These are phyloP conservation scores for Drosophila putrida DNA, from an alignment of 2,888 invertebrate species.

Conservation along the genomic window DNA sequence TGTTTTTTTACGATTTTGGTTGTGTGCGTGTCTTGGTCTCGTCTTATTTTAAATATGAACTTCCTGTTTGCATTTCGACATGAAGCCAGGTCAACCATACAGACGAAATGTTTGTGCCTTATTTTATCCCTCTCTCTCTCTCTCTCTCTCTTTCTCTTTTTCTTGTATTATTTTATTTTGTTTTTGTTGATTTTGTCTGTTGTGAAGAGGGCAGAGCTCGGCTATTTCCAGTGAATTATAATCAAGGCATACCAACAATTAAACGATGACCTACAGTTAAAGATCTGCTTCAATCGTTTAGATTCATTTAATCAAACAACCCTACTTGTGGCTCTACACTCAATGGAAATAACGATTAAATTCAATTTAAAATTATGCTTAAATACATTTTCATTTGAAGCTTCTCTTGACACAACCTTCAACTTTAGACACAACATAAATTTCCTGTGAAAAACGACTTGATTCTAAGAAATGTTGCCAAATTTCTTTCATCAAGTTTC, in stretches of 20 bases:
- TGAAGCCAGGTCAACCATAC: slow-evolving; percentile 30
- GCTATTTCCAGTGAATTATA: slow-evolving; percentile 63
- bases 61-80: slow-evolving; percentile 67
- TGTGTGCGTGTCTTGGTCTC: slow-evolving; percentile 40
- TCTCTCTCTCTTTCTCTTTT: background rate
- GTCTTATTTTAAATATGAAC: slow-evolving; percentile 72
- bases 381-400: background rate
- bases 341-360: slow-evolving; percentile 15
- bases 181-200: background rate
- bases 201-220: slow-evolving; percentile 25
- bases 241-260: slow-evolving; percentile 65
- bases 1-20: slow-evolving; percentile 6
- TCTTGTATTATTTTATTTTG: background rate
- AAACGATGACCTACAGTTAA: slow-evolving; percentile 50
- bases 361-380: slow-evolving; percentile 17
- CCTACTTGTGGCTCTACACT: background rate
- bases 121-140: slow-evolving; percentile 5
- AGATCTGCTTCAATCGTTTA: slow-evolving; percentile 27
- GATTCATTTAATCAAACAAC: slow-evolving; percentile 3
- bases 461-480: too few species aligned
- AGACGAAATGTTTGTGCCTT: slow-evolving; percentile 44
- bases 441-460: too few species aligned
- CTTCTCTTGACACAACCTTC: background rate
- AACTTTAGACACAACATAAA: background rate
- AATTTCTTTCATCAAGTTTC: too few species aligned